These are phyloP conservation scores for Eurois occulta DNA, from an alignment of 2,888 invertebrate genomes.

Conservation along the genomic window DNA sequence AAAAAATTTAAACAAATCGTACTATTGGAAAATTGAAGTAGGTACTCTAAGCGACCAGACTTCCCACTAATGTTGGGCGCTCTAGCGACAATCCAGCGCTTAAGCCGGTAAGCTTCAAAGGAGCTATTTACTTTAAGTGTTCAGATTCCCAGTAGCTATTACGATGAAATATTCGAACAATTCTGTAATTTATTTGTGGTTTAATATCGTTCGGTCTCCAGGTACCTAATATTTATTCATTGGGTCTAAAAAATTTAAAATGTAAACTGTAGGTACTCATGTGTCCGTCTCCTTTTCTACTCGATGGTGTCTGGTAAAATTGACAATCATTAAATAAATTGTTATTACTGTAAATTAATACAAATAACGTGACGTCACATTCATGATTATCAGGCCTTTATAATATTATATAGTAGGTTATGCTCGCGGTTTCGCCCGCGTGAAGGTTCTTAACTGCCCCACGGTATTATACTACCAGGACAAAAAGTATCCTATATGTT, in stretches of 20 bases:
- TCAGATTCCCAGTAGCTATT: conserved; percentile 44
- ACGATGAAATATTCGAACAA: conserved; percentile 38
- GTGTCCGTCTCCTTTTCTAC: neutral
- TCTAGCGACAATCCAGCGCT: conserved; percentile 55
- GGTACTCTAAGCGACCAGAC: conserved; percentile 15
- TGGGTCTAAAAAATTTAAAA: neutral
- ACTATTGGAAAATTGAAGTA: conserved; percentile 28
- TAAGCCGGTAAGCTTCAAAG: conserved; percentile 62
- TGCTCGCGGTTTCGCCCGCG: too few relatives aligned
- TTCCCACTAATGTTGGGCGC: conserved; percentile 28
- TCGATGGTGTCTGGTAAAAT: neutral
- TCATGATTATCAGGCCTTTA: too few relatives aligned
- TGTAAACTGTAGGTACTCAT: conserved; percentile 16
- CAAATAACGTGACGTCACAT: neutral
- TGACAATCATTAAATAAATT: neutral
- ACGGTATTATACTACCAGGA: too few relatives aligned
- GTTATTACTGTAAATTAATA: neutral
- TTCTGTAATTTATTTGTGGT: conserved; percentile 30
- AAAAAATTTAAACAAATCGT: conserved; percentile 8
- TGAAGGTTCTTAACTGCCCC: too few relatives aligned
- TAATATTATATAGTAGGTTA: too few relatives aligned
- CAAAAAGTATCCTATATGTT: too few relatives aligned
- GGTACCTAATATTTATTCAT: conserved; percentile 18
- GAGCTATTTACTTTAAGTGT: conserved; percentile 58
- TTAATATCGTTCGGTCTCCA: conserved; percentile 26